Conservation (phyloP, 2,888 invertebrate genomes). For the Machimus rusticus region DNA sequence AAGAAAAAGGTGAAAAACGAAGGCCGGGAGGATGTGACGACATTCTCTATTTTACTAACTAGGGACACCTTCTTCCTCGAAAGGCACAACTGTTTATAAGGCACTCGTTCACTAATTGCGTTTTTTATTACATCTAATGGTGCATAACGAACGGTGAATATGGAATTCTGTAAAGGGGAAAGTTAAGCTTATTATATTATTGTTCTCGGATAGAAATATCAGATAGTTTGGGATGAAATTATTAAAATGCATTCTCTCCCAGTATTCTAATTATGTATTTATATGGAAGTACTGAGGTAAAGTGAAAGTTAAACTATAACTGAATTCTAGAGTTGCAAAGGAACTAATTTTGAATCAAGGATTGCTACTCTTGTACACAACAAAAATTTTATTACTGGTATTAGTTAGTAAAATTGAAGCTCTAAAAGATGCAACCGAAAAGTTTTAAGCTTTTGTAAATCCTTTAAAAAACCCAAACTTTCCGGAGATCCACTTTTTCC, state of each 20-base stretch:
- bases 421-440: too few species aligned
- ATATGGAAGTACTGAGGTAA: too few species aligned
- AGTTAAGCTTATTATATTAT: neutral
- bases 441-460: too few species aligned
- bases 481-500: too few species aligned
- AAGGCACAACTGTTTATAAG: conserved; percentile 42
- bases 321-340: too few species aligned
- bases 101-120: conserved; percentile 34
- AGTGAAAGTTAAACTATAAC: too few species aligned
- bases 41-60: conserved; percentile 46
- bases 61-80: neutral
- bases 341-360: too few species aligned
- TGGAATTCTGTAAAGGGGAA: neutral
- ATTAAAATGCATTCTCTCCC: neutral
- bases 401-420: too few species aligned
- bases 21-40: conserved; percentile 51
- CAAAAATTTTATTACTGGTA: too few species aligned
- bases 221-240: neutral
- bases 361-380: too few species aligned
- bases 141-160: neutral
- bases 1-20: conserved; percentile 50
- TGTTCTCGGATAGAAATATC: neutral
- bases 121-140: neutral
- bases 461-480: too few species aligned
- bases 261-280: too few species aligned